phyloP scores from a whole-genome alignment of 1,140 invertebrate species.

The Pseudomyrmex flavicornis region DNA sequence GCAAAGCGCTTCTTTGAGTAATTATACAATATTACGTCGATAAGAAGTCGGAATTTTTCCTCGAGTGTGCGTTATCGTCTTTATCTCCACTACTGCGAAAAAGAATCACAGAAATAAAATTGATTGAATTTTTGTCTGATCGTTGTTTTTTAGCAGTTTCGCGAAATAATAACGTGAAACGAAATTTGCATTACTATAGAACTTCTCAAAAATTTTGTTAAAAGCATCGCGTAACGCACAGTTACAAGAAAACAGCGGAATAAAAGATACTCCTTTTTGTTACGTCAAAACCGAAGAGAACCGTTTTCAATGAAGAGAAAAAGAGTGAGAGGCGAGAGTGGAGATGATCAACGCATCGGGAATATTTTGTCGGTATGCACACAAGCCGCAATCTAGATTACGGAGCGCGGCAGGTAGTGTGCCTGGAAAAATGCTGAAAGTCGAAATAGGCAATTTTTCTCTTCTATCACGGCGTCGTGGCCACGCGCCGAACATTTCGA shows the following conservation, averaged over 20 bases:
- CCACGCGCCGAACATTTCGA: conserved; percentile 66
- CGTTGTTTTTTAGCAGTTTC: too few species aligned
- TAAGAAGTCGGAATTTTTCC: too few species aligned
- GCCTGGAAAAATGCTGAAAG: conserved; percentile 58
- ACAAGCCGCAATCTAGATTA: conserved; percentile 49
- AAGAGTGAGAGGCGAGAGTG: conserved; percentile 13
- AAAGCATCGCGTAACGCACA: neutral
- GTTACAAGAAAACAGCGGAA: neutral
- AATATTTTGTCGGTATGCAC: conserved; percentile 24
- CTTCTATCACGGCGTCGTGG: conserved; percentile 28
- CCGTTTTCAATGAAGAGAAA: neutral
- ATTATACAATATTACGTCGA: too few species aligned
- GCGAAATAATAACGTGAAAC: conserved; percentile 11
- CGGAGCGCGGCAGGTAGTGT: neutral
- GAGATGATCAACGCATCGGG: conserved; percentile 37
- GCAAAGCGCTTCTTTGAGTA: too few species aligned
- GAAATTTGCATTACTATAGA: conserved; percentile 61
- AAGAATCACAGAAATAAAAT: too few species aligned
- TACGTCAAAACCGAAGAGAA: too few species aligned
- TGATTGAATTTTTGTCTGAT: too few species aligned
- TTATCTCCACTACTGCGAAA: too few species aligned
- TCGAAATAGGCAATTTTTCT: conserved; percentile 68
- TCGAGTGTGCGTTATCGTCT: too few species aligned
- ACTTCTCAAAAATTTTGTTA: conserved; percentile 52
- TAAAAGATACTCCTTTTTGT: conserved; percentile 13